phyloP scores from a whole-genome alignment of 2,888 invertebrate species.

The Dichetophora obliterata region DNA sequence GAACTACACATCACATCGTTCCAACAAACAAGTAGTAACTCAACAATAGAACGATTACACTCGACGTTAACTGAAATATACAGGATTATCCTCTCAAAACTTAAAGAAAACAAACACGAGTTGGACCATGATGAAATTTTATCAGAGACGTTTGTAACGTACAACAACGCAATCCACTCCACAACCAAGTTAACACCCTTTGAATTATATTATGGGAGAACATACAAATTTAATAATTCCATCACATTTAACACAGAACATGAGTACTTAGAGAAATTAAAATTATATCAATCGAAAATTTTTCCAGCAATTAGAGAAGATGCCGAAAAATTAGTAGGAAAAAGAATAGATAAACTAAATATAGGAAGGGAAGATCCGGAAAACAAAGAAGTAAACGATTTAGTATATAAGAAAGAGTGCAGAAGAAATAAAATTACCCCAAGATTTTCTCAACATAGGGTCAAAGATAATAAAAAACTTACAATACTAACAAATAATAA shows the following conservation, averaged over 20 bases:
- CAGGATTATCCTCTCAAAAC: background rate
- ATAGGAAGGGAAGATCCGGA: background rate
- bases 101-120: background rate
- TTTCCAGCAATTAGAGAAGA: no score
- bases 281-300: no score
- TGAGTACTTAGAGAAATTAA: no score
- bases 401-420: slow-evolving; percentile 20
- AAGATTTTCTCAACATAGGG: slow-evolving; percentile 28
- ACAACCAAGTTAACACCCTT: no score
- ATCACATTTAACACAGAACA: no score
- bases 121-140: background rate
- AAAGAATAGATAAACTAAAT: no score
- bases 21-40: background rate
- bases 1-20: background rate
- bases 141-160: background rate
- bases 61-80: background rate
- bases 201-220: no score
- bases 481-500: no score
- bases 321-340: no score
- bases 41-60: background rate
- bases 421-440: slow-evolving; percentile 30
- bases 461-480: no score
- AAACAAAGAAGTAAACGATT: background rate
- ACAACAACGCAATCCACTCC: no score
- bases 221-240: no score